These are phyloP conservation scores for Dorcus hopei DNA, from an alignment of 2,888 invertebrate genomes.

Conservation along the genomic window DNA sequence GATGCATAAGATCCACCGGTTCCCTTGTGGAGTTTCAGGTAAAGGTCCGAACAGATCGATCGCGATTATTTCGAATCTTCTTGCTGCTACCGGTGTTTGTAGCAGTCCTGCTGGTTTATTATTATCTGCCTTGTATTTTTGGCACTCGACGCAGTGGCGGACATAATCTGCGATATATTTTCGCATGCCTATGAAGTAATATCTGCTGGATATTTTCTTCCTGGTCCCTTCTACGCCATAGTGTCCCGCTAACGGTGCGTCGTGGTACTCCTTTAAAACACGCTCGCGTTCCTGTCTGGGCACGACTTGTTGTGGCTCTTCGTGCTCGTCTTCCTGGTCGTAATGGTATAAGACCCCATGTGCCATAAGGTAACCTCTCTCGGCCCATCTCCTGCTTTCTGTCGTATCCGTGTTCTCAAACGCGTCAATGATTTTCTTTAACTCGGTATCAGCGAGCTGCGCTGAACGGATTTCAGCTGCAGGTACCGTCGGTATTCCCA, in stretches of 20 bases:
- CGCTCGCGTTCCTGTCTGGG: conserved; percentile 13
- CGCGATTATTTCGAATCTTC: too few relatives aligned
- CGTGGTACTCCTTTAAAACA: conserved; percentile 27
- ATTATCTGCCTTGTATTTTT: conserved; percentile 30
- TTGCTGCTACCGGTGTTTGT: conserved; percentile 24
- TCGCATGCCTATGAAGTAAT: conserved; percentile 31
- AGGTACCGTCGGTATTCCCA: neutral
- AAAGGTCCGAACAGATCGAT: too few relatives aligned
- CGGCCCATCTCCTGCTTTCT: conserved; percentile 8
- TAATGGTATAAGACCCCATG: conserved; percentile 9
- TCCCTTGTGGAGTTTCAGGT: too few relatives aligned
- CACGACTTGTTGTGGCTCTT: conserved; percentile 33
- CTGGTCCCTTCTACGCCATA: conserved; percentile 32
- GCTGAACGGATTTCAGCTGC: conserved; percentile 8
- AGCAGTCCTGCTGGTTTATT: conserved; percentile 32
- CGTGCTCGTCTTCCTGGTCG: conserved; percentile 15
- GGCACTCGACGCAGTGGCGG: conserved; percentile 29
- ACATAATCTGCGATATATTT: conserved; percentile 27
- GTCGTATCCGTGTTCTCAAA: conserved; percentile 3
- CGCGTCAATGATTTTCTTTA: conserved; percentile 17
- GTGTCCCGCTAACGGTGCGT: conserved; percentile 29
- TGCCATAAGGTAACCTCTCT: conserved; percentile 4
- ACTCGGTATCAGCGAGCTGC: conserved; percentile 20
- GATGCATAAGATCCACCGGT: neutral
- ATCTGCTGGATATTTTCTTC: conserved; percentile 20